Base-by-base conservation (phyloP, 2,797 vertebrate genomes). In the Australoheros facetus region DNA sequence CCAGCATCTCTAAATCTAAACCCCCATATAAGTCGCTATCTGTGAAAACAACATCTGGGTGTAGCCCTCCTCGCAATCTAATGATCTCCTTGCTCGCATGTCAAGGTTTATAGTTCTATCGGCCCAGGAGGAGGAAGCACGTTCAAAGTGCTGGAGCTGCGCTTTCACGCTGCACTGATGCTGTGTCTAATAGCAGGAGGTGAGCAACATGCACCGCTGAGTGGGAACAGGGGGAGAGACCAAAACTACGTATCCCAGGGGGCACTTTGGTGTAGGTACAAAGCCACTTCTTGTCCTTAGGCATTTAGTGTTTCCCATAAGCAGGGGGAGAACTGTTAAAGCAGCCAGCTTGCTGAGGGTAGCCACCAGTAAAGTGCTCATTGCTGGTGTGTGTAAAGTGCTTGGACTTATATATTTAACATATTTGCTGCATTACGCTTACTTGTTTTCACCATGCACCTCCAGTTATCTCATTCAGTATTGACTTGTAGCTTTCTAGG, bases 121-220 rank as follows among this genome's bases (percentile, higher is more conserved):
- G 16, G 51, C 66, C 39, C 59, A 28, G 70, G 23, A 42, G 57
- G 71, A 78, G 71, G 73, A 72, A 32, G 72, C 23, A 0, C 1
- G 75, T 90, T 93, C 89, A 91, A 92, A 93, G 91, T 42, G 3
- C 54, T 28, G 1, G 51, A 37, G 80, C 34, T 23, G 39, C n/a
- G 42, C 78, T 74, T 87, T 90, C 90, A 93, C 75, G 92, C 91
- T 84, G 91, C 87, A 74, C 90, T 85, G 91, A 93, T 94, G 94
- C 93, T 90, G 93, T 91, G 89, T 93, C 93, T 94, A 94, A 95
- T 93, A 85, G 83, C 92, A 84, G 88, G 91, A 89, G 88, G 89
- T 79, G 83, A 89, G 80, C 87, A 84, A 77, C 89, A 85, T 13
- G 81, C 83, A 2, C 79, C 2, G 77, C 84, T 78, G 88, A 85